Conservation (phyloP, 2,113 vertebrate species). For the Cnemophilus loriae region DNA sequence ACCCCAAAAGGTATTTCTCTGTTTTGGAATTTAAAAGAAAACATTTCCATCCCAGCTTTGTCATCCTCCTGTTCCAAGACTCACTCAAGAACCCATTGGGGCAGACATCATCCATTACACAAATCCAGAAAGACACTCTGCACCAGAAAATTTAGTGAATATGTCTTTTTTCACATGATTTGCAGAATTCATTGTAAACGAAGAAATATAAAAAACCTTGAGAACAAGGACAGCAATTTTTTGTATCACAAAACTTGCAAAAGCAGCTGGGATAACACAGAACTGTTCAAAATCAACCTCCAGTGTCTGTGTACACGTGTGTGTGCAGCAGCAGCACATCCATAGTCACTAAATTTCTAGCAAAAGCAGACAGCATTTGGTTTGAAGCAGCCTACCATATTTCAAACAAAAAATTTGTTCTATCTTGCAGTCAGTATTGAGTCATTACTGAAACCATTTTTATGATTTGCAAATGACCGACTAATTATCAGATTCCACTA, state of each 20-base stretch:
- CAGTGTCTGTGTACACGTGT: accelerated
- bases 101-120: neutral
- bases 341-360: neutral
- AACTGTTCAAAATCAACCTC: neutral
- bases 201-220: neutral
- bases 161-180: neutral
- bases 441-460: constrained; percentile 25
- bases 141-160: neutral
- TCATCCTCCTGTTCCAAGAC: neutral
- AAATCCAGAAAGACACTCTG: neutral
- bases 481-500: constrained; percentile 7
- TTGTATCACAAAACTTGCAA: neutral
- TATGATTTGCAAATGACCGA: constrained; percentile 35
- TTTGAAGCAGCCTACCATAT: neutral
- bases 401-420: neutral
- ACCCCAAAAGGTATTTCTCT: neutral
- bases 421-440: neutral
- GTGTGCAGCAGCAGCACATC: neutral
- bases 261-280: neutral
- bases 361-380: neutral
- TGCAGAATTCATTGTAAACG: neutral
- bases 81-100: neutral
- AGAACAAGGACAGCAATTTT: neutral
- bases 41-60: neutral
- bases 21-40: neutral